phyloP scores from a whole-genome alignment of 1,140 invertebrate genomes.

The Bactericera cockerelli region DNA sequence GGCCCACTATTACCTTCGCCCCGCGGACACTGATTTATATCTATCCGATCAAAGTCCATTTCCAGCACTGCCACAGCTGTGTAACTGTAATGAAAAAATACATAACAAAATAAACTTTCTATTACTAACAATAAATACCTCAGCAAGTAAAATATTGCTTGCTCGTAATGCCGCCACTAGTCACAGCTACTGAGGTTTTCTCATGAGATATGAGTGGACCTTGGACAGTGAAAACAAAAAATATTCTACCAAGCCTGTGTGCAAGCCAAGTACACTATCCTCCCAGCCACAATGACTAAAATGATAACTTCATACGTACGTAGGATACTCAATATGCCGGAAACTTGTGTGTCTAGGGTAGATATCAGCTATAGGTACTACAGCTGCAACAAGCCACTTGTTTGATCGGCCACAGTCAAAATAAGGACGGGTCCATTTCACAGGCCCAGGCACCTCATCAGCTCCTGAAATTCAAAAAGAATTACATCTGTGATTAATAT shows the following conservation, averaged over 20 bases:
- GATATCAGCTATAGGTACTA: conserved; percentile 87
- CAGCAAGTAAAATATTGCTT: too few species aligned
- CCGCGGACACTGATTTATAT: conserved; percentile 91
- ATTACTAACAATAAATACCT: too few species aligned
- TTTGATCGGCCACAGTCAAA: conserved; percentile 93
- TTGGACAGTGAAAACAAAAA: too few species aligned
- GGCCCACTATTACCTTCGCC: conserved; percentile 74
- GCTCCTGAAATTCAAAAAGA: conserved; percentile 42
- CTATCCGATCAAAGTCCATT: conserved; percentile 93
- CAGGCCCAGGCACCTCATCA: conserved; percentile 75
- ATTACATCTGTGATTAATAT: too few species aligned
- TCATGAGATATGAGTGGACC: too few species aligned
- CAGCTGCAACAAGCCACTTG: conserved; percentile 86
- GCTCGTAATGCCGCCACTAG: too few species aligned
- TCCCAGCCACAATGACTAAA: too few species aligned
- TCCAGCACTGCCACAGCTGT: conserved; percentile 84
- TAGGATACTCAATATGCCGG: conserved; percentile 88
- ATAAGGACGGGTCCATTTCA: conserved; percentile 86
- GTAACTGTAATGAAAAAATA: conserved; percentile 54
- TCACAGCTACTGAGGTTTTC: too few species aligned
- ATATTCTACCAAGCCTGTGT: too few species aligned
- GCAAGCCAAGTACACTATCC: too few species aligned
- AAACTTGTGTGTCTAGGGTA: conserved; percentile 89
- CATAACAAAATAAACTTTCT: conserved; percentile 12
- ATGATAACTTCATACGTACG: too few species aligned